Percentiles rank a stretch among this genome's conserved stretches.
These are phyloP conservation scores for Eufriesea mexicana DNA, from an alignment of 1,140 invertebrate species.

Conservation along the genomic window DNA sequence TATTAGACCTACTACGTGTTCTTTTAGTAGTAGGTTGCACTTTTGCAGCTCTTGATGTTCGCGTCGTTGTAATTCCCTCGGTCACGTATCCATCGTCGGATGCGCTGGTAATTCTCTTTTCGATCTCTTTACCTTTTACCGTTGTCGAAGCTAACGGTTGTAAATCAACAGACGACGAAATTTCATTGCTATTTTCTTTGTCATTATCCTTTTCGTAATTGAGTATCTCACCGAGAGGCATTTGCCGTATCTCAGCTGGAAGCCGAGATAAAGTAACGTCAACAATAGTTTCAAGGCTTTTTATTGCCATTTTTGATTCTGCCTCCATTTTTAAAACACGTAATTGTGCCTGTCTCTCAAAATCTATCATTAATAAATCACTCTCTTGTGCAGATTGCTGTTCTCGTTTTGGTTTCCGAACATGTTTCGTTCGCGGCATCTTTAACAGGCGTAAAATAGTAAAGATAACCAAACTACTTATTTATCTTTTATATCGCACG, in stretches of 20 bases:
- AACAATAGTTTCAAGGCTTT: conserved; percentile 55
- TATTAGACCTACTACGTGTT: conserved; percentile 61
- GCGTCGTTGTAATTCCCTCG: conserved; percentile 51
- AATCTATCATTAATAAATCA: conserved; percentile 68
- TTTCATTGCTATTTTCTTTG: conserved; percentile 61
- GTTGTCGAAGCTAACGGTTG: conserved; percentile 5
- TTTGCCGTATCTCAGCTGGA: conserved; percentile 66
- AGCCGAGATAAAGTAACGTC: conserved; percentile 62
- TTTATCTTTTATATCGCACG: background rate
- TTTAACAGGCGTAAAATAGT: background rate
- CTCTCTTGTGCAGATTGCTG: conserved; percentile 45
- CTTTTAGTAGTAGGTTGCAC: background rate
- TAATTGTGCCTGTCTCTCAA: conserved; percentile 66
- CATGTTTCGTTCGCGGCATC: conserved; percentile 75
- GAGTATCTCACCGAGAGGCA: conserved; percentile 69
- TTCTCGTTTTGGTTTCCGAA: conserved; percentile 48
- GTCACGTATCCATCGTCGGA: conserved; percentile 76
- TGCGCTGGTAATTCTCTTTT: conserved; percentile 38
- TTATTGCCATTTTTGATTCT: conserved; percentile 59
- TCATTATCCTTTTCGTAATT: conserved; percentile 43
- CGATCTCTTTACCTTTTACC: conserved; percentile 40
- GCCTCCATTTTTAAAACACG: conserved; percentile 64
- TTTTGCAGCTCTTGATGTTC: conserved; percentile 48
- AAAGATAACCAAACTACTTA: background rate
- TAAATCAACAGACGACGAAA: conserved; percentile 51